Percentiles rank a stretch among this genome's conserved stretches.
These are phyloP conservation scores for Platyrinchus mystaceus DNA, from an alignment of 2,797 vertebrate species.

Conservation along the genomic window DNA sequence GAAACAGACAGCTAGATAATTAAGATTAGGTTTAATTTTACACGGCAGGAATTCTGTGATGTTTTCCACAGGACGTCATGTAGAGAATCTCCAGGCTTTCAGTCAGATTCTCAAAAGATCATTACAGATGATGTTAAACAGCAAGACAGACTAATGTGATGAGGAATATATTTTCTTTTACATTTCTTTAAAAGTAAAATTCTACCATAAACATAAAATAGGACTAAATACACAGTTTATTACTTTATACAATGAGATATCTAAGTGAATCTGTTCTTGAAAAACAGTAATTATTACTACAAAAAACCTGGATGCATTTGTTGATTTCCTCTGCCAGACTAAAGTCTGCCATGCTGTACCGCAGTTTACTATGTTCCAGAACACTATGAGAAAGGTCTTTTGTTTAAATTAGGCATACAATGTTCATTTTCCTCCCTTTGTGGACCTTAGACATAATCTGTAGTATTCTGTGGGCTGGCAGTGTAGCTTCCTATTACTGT, in stretches of 20 bases:
- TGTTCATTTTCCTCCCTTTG: not conserved
- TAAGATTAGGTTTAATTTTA: conserved; percentile 74
- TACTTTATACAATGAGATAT: not conserved
- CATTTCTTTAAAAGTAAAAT: conserved; percentile 42
- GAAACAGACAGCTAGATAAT: conserved; percentile 77
- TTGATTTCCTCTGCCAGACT: not conserved
- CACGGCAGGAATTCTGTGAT: conserved; percentile 64
- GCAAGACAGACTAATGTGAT: conserved; percentile 25
- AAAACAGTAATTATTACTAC: not conserved
- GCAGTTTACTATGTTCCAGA: not conserved
- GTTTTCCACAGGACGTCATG: conserved; percentile 49
- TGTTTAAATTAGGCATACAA: not conserved
- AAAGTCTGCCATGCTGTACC: not conserved
- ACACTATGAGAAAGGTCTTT: not conserved
- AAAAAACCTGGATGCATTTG: not conserved
- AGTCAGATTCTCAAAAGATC: conserved; percentile 52
- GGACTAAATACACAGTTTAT: conserved; percentile 13
- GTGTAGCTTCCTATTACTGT: not conserved
- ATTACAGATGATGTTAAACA: conserved; percentile 59
- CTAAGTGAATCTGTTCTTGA: not conserved
- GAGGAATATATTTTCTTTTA: conserved; percentile 33
- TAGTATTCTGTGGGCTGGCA: accelerated
- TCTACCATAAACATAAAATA: conserved; percentile 41
- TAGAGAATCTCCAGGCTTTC: conserved; percentile 61
- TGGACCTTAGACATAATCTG: not conserved